Evolutionary conservation across 2,888 invertebrate genomes (phyloP).

Genomic region (Caradrina kadenii): DNA sequence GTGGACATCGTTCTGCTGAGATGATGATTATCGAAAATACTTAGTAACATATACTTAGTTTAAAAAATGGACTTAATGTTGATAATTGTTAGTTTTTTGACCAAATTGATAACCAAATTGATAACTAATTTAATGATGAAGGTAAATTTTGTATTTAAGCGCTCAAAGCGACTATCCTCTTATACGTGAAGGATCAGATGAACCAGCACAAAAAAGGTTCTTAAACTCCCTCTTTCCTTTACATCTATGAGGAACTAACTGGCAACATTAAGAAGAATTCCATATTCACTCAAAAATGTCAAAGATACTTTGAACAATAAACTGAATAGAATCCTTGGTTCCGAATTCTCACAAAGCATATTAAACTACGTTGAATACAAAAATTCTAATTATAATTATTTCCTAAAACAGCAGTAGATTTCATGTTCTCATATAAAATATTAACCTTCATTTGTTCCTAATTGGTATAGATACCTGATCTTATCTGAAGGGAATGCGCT

Average conservation of each 20-base stretch:
- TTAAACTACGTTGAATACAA: slow-evolving; percentile 13
- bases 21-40: too few species aligned
- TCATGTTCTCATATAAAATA: slow-evolving; percentile 18
- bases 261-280: not conserved
- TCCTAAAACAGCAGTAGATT: slow-evolving; percentile 21
- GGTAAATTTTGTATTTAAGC: too few species aligned
- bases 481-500: slow-evolving; percentile 28
- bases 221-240: too few species aligned
- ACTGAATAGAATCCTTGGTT: slow-evolving; percentile 22
- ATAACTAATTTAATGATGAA: too few species aligned
- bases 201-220: too few species aligned
- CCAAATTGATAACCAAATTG: too few species aligned
- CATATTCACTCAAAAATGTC: not conserved
- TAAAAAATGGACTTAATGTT: too few species aligned
- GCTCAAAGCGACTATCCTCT: too few species aligned
- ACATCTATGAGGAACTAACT: not conserved
- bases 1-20: too few species aligned
- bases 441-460: slow-evolving; percentile 36
- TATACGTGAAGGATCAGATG: too few species aligned
- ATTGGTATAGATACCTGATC: slow-evolving; percentile 22
- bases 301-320: slow-evolving; percentile 14
- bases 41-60: too few species aligned
- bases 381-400: slow-evolving; percentile 39
- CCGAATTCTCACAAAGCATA: slow-evolving; percentile 31
- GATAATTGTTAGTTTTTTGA: too few species aligned